Conservation (phyloP, 2,888 invertebrate species). For the Drosophila recens region DNA sequence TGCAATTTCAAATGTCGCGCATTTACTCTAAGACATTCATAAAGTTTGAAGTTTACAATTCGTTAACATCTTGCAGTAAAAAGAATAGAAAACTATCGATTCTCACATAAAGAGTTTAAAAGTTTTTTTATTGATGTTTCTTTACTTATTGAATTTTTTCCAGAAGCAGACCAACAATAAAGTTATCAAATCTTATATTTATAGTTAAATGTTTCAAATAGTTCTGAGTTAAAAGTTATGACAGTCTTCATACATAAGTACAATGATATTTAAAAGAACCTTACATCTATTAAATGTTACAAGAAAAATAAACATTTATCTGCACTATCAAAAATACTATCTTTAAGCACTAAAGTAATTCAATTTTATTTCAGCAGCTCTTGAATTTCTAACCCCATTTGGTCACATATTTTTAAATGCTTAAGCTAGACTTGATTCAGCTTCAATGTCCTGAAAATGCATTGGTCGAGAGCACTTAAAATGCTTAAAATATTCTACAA, state of each 20-base stretch:
- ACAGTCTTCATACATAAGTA: no score
- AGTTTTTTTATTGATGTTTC: no score
- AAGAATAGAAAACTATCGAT: background rate
- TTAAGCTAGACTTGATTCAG: background rate
- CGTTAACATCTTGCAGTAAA: background rate
- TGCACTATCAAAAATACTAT: background rate
- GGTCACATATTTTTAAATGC: background rate
- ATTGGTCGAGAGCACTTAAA: constrained; percentile 10
- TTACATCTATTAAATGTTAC: no score
- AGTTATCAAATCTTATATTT: no score
- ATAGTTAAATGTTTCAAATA: no score
- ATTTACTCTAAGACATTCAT: background rate
- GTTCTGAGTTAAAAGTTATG: no score
- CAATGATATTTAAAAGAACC: no score
- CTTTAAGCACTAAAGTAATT: background rate
- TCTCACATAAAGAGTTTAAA: background rate
- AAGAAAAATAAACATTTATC: no score
- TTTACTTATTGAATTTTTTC: no score
- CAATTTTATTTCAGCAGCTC: background rate
- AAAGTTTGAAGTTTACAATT: background rate
- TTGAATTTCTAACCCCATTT: background rate
- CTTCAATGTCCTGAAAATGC: background rate
- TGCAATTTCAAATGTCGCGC: background rate
- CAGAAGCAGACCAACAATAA: no score
- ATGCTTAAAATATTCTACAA: background rate